These are phyloP conservation scores for Cheiracanthium punctorium DNA, from an alignment of 2,888 invertebrate species.

Conservation along the genomic window DNA sequence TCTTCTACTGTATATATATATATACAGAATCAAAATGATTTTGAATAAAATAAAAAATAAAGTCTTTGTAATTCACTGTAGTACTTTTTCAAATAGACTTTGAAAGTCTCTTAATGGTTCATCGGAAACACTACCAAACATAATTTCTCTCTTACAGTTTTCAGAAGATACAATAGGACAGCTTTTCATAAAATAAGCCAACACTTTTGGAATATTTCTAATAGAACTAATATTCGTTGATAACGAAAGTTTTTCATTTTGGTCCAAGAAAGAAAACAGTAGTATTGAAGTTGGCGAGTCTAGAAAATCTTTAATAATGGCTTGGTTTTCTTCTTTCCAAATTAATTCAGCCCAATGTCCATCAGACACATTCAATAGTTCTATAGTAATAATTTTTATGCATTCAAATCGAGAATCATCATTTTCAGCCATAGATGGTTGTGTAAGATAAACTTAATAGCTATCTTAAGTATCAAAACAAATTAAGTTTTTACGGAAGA, in stretches of 20 bases:
- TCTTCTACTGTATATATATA: too few relatives aligned
- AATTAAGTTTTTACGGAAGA: too few relatives aligned
- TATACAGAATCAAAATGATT: too few relatives aligned
- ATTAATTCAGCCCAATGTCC: constrained; percentile 42
- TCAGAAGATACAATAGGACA: background rate
- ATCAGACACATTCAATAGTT: constrained; percentile 20
- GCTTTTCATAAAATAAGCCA: constrained; percentile 41
- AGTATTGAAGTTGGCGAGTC: constrained; percentile 19
- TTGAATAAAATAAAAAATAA: too few relatives aligned
- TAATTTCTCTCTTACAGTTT: constrained; percentile 36
- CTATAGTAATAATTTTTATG: constrained; percentile 13
- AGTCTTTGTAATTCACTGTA: too few relatives aligned
- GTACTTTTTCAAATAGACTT: constrained; percentile 39
- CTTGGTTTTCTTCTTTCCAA: constrained; percentile 53
- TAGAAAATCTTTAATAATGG: constrained; percentile 48
- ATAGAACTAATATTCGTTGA: constrained; percentile 12
- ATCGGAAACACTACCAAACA: constrained; percentile 30
- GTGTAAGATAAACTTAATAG: too few relatives aligned
- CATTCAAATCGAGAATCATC: constrained; percentile 39
- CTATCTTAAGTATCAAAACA: too few relatives aligned
- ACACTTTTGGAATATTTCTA: background rate
- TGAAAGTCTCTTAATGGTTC: constrained; percentile 31
- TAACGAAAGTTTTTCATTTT: constrained; percentile 14
- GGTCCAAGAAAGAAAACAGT: constrained; percentile 38
- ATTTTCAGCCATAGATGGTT: too few relatives aligned